A percentile compares a stretch with the other conserved stretches of the same genome.
phyloP scores from a whole-genome alignment of 2,888 invertebrate genomes.

The Deroplatys truncata region DNA sequence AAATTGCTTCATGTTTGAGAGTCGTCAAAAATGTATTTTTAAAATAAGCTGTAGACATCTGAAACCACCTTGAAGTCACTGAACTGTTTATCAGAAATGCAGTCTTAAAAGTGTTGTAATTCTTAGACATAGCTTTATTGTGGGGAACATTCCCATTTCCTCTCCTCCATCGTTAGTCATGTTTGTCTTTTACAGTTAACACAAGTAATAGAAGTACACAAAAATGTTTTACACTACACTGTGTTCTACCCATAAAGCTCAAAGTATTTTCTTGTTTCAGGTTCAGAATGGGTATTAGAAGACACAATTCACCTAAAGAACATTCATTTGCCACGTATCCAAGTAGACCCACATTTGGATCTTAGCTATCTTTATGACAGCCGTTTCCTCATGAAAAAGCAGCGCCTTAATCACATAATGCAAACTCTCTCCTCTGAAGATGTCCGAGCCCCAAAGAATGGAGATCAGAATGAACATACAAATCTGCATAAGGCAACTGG shows the following conservation, averaged over 20 bases:
- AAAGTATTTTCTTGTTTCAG: slow-evolving; percentile 31
- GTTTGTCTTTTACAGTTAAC: too few species aligned
- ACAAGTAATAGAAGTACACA: too few species aligned
- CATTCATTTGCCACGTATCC: slow-evolving; percentile 79
- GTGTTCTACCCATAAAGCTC: background rate
- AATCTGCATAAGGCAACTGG: slow-evolving; percentile 37
- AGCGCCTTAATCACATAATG: slow-evolving; percentile 73
- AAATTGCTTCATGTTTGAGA: too few species aligned
- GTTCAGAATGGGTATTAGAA: slow-evolving; percentile 82
- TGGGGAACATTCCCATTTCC: too few species aligned
- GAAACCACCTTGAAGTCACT: too few species aligned
- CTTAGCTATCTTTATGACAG: slow-evolving; percentile 78
- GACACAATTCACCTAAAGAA: slow-evolving; percentile 93
- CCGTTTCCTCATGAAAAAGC: slow-evolving; percentile 67
- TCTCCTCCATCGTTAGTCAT: too few species aligned
- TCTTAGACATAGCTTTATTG: too few species aligned
- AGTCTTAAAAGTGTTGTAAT: too few species aligned
- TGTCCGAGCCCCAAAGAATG: slow-evolving; percentile 49
- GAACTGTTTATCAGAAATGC: too few species aligned
- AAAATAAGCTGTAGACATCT: too few species aligned
- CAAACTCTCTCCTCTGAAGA: slow-evolving; percentile 80
- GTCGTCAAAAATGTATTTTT: too few species aligned
- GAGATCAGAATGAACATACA: slow-evolving; percentile 36
- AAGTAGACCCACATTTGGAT: slow-evolving; percentile 77
- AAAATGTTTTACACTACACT: background rate